A percentile compares a stretch with the other conserved stretches of the same genome.
These are phyloP conservation scores for Esox lucius DNA, from an alignment of 2,797 vertebrate genomes.

Conservation along the genomic window DNA sequence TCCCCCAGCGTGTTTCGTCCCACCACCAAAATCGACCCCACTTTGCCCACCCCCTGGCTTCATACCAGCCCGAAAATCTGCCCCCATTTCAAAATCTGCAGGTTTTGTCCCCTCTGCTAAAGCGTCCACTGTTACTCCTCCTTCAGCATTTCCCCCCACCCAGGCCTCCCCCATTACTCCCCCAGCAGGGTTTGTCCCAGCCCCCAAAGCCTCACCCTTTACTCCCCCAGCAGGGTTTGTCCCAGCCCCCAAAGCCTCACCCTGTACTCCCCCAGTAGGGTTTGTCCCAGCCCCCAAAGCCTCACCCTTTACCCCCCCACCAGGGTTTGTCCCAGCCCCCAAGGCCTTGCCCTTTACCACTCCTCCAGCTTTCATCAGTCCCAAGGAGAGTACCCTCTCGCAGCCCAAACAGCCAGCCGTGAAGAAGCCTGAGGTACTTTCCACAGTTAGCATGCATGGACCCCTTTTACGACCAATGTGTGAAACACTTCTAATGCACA, in stretches of 20 bases:
- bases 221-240: constrained; percentile 2
- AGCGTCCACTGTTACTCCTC: constrained; percentile 4
- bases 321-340: neutral
- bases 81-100: neutral
- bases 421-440: constrained; percentile 69
- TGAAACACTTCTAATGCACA: constrained; percentile 50
- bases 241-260: constrained; percentile 2
- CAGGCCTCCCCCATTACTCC: constrained; percentile 30
- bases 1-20: neutral
- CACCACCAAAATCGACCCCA: neutral
- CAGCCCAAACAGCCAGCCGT: constrained; percentile 38
- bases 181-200: constrained; percentile 38
- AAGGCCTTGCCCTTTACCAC: constrained; percentile 5
- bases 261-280: constrained; percentile 27
- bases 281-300: constrained; percentile 38
- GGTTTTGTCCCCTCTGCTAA: constrained; percentile 9
- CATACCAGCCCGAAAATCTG: constrained; percentile 1
- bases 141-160: constrained; percentile 13
- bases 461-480: constrained; percentile 29
- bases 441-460: constrained; percentile 30
- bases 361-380: constrained; percentile 38
- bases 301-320: constrained; percentile 6
- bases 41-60: neutral
- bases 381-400: neutral
- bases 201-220: constrained; percentile 28